Base-by-base conservation (phyloP, 2,888 invertebrate genomes). In the Homarus gammarus region DNA sequence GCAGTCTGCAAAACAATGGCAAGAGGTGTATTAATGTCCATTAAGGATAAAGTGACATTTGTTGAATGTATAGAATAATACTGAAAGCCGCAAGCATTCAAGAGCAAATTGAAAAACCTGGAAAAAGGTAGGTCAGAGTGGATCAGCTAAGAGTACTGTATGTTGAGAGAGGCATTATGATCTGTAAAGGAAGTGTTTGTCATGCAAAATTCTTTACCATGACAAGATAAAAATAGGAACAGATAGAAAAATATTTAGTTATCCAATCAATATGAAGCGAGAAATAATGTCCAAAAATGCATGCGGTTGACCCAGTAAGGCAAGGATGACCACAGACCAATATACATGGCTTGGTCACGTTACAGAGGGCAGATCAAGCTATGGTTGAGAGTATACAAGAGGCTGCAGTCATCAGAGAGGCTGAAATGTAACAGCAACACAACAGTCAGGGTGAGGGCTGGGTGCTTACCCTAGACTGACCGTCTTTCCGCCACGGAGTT, bases 401-500 rank as follows among this genome's bases (percentile, higher is more conserved):
- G 64, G 64, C 27, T 27, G 27, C 31, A 27, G 64, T 64, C 64
- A 64, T 27, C 64, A 27, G 64, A 6, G 27, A 64, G 27, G 64
- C 64, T n/a, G 64, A 64, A 27, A 56, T 64, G 56, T 12, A 56
- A 22, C 6, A 64, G 27, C 6, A 64, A 22, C 64, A 27, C 27
- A 64, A n/a, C 18, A 12, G 31, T 64, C 6, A 8, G 22, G 27
- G 31, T n/a, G 64, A 8, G 64, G 64, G 64, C 27, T 22, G 6
- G n/a, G 3, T 10, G 64, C 83, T 83, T 72, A 83, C 83, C 83
- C 72, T 73, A 51, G 22, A 18, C 18, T 83, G 83, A 10, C 83
- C 31, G n/a, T 51, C 72, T 72, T 36, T 83, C 72, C 83, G 70
- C 83, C 83, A 83, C 2, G 83, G 83, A 18, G 83, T n/a, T 49